Base-by-base conservation (phyloP, 2,888 invertebrate species). In the Limenitis camilla region DNA sequence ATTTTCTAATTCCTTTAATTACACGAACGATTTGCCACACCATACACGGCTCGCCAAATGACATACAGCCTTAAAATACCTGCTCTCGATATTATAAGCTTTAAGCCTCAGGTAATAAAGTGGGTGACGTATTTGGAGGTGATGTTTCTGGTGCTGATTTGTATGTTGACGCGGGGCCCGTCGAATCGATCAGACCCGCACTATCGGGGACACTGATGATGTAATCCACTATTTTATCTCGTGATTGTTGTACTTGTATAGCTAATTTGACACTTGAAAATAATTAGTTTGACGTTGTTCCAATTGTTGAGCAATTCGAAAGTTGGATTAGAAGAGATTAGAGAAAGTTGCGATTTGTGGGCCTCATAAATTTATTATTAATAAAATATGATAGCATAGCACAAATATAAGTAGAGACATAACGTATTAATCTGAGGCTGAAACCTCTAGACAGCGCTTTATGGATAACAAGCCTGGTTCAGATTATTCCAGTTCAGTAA, bases 181-280 rank as follows among this genome's bases (percentile, higher is more conserved):
- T 71, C 72, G 65, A 77, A 76, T 77, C 76, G 81, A 81, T 81
- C 66, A 64, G 69, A 66, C 68, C 68, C 69, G 67, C 68, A 69
- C 74, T 69, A 77, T 74, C 70, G 73, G 65, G 77, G 76, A 76
- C 78, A 70, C 65, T 66, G 75, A 72, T 79, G 77, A 74, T 69
- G 78, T 74, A 77, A 78, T 78, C 73, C 71, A 67, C 54, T 62
- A 67, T 64, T 68, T 56, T 52, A 50, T 51, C 45, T 53, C 52
- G 36, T 51, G 48, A 53, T 57, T 59, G 54, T 55, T 47, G 40
- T 55, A 33, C 47, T 44, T 19, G 33, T 40, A 49, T 46, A 41
- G 44, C 45, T 40, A 52, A 55, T 55, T 52, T 55, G 55, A 55
- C 55, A 54, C 51, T 48, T 19, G 11, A 10, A 45, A 42, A 45